Percentiles rank a stretch among this genome's conserved stretches.
phyloP scores from a whole-genome alignment of 1,140 invertebrate genomes.

The Euura saliciscinereae region DNA sequence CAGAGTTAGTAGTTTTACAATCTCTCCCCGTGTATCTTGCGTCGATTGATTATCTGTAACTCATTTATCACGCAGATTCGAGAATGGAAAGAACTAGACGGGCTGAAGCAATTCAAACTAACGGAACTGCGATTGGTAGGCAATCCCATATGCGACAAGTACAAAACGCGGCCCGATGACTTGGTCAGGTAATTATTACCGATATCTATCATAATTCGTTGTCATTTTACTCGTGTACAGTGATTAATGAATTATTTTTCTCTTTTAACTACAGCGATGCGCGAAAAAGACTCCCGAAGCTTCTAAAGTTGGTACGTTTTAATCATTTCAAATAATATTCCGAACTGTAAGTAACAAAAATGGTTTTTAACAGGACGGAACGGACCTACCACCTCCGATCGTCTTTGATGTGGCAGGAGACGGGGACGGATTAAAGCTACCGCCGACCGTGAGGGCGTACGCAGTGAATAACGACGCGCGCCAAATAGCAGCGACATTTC shows the following conservation, averaged over 20 bases:
- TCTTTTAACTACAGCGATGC: slow-evolving; percentile 67
- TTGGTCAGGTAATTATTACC: slow-evolving; percentile 76
- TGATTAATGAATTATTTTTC: too few relatives aligned
- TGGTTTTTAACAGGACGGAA: slow-evolving; percentile 67
- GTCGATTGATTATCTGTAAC: not conserved
- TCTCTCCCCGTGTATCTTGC: not conserved
- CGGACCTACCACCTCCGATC: slow-evolving; percentile 73
- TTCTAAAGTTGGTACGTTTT: slow-evolving; percentile 76
- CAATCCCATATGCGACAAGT: slow-evolving; percentile 78
- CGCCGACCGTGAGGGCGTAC: slow-evolving; percentile 68
- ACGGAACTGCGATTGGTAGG: slow-evolving; percentile 75
- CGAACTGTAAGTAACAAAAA: slow-evolving; percentile 1
- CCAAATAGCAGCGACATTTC: slow-evolving; percentile 69
- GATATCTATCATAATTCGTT: slow-evolving; percentile 10
- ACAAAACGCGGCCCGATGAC: slow-evolving; percentile 67
- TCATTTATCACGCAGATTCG: slow-evolving; percentile 63
- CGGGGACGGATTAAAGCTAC: slow-evolving; percentile 60
- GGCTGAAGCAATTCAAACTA: slow-evolving; percentile 69
- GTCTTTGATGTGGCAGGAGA: slow-evolving; percentile 72
- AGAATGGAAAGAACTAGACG: slow-evolving; percentile 67
- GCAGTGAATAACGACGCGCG: slow-evolving; percentile 68
- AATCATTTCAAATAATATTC: not conserved
- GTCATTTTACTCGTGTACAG: too few relatives aligned
- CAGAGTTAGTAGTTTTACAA: slow-evolving; percentile 63
- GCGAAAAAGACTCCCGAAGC: slow-evolving; percentile 79